A percentile compares a stretch with the other conserved stretches of the same genome.
These are phyloP conservation scores for Phyllostomus discolor DNA, from an alignment of 2,113 vertebrate species.

Conservation along the genomic window DNA sequence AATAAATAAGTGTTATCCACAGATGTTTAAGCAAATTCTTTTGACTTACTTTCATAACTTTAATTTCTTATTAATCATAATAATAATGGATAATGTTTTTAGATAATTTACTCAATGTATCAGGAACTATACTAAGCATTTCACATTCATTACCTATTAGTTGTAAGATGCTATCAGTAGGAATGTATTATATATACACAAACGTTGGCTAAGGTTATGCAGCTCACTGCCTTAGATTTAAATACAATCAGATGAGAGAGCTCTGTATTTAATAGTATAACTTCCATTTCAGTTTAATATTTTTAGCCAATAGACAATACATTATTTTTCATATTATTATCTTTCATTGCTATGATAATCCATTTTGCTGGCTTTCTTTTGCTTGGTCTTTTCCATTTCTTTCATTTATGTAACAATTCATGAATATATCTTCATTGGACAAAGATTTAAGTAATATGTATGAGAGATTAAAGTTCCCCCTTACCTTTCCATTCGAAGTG, in stretches of 20 bases:
- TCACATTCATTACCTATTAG: neutral
- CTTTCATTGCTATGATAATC: neutral
- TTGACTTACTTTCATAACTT: neutral
- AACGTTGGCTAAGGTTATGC: neutral
- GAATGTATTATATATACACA: neutral
- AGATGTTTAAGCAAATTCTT: neutral
- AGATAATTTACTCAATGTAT: neutral
- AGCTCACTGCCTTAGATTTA: conserved; percentile 3
- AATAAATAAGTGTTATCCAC: neutral
- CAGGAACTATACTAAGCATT: neutral
- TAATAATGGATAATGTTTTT: neutral
- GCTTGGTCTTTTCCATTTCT: neutral
- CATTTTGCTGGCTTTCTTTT: neutral
- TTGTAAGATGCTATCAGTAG: neutral
- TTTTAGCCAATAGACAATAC: neutral
- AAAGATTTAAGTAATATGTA: neutral
- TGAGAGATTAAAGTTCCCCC: neutral
- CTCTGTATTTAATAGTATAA: neutral
- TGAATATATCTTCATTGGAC: neutral
- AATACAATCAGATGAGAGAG: neutral
- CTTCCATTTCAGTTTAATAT: neutral
- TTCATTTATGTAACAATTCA: neutral
- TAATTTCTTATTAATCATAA: neutral
- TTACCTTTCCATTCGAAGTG: neutral
- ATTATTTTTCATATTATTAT: neutral